phyloP scores from a whole-genome alignment of 2,113 vertebrate species.

The Microcebus jonahi region DNA sequence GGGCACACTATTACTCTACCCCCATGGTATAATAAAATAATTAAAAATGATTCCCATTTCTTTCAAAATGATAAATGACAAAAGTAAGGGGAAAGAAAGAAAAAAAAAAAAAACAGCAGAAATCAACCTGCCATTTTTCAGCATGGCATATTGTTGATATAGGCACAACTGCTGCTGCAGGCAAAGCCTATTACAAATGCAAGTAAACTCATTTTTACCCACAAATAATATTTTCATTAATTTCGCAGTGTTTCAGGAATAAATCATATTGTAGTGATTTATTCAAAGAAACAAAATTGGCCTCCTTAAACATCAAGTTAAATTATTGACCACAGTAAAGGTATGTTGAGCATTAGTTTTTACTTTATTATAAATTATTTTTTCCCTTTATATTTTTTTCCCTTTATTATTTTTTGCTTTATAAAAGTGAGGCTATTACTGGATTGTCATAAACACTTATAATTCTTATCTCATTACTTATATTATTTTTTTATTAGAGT shows the following conservation, averaged over 20 bases:
- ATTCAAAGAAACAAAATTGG: neutral
- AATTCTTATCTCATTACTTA: neutral
- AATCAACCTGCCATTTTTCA: constrained; percentile 82
- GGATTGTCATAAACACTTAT: neutral
- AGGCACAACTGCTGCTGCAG: constrained; percentile 71
- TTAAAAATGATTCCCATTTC: neutral
- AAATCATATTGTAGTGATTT: neutral
- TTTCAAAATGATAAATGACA: constrained; percentile 64
- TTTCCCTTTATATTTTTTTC: neutral
- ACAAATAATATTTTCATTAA: constrained; percentile 69
- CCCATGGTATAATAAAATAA: neutral
- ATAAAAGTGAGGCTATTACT: neutral
- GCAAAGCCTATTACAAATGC: constrained; percentile 73
- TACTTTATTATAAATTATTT: neutral
- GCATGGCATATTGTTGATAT: constrained; percentile 66
- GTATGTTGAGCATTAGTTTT: neutral
- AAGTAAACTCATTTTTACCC: constrained; percentile 68
- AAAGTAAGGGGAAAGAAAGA: constrained; percentile 39
- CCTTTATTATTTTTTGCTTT: neutral
- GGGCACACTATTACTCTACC: constrained; percentile 1
- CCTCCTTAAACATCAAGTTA: neutral
- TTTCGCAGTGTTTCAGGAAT: constrained; percentile 51
- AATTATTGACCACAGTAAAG: neutral
- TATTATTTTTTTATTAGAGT: neutral
- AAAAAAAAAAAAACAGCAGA: constrained; percentile 72